Base-by-base conservation (phyloP, 1,140 invertebrate species). In the Camponotus vicinus region DNA sequence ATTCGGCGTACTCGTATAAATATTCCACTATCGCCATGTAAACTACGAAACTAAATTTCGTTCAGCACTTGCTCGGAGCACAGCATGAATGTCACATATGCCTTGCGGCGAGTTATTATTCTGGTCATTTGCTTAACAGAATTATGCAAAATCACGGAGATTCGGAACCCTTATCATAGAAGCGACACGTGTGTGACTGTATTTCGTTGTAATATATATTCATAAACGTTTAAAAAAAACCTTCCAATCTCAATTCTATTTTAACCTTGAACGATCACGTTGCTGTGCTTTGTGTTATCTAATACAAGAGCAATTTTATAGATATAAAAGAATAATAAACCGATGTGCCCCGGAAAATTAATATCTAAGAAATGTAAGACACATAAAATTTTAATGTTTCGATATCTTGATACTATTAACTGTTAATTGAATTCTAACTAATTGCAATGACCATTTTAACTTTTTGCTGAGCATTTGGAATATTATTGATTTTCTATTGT, bases 61-160 rank as follows among this genome's bases (percentile, higher is more conserved):
- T 69, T 82, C 52, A 52, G 55, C 52, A 34, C 69, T 67, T 15
- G 67, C 84, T 34, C 61, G 45, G 9, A 78, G 73, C 34, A 18
- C 45, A 69, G 71, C 40, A 37, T 86, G 73, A 63, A 86, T 87
- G 89, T 89, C 89, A 88, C 88, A 90, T 90, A 90, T 90, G 89
- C 86, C 89, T 85, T 79, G 63, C 79, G 77, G 89, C 88, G 42
- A 90, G 89, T 90, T 90, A 90, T 90, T 90, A 90, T 90, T 88
- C 89, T 63, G 88, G 88, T 85, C 88, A 90, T 90, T 90, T 90
- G 89, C 89, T 90, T 90, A 90, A 90, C 89, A 90, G 88, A 90
- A 87, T 90, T 90, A 90, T 90, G 89, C 86, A 90, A 90, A 90
- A 90, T 89, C 88, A 79, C 21, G 73, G 37, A 86, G 85, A 70